Conservation (phyloP, 1,140 invertebrate genomes). For the Drosophila pectinifera region DNA sequence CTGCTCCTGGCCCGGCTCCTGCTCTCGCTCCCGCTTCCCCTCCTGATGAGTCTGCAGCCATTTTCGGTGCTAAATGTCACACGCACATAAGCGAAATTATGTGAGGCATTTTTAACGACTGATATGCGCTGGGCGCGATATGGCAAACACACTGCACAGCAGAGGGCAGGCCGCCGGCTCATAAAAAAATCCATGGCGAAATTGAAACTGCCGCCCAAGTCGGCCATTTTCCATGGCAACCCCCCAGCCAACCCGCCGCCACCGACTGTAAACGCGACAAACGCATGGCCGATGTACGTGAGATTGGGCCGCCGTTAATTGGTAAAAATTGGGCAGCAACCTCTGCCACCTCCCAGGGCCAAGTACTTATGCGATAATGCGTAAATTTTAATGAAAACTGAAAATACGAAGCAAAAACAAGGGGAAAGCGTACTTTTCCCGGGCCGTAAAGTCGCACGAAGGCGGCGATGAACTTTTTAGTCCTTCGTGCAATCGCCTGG, state of each 20-base stretch:
- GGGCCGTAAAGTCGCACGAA: constrained; percentile 63
- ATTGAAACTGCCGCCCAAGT: constrained; percentile 67
- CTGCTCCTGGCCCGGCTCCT: background rate
- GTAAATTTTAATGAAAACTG: constrained; percentile 80
- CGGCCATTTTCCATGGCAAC: constrained; percentile 24
- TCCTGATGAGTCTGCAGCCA: constrained; percentile 22
- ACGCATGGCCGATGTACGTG: constrained; percentile 82
- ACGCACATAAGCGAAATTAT: constrained; percentile 81
- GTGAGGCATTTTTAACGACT: constrained; percentile 81
- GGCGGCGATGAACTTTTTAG: constrained; percentile 7
- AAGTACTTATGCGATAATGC: constrained; percentile 79
- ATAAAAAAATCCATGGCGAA: constrained; percentile 69
- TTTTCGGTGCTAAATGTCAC: constrained; percentile 71
- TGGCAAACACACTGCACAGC: constrained; percentile 49
- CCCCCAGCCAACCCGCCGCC: constrained; percentile 12
- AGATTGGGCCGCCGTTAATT: constrained; percentile 78
- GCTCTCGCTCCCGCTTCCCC: background rate
- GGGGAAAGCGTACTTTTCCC: constrained; percentile 46
- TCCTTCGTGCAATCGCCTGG: constrained; percentile 70
- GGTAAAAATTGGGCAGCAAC: constrained; percentile 75
- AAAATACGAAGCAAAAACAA: constrained; percentile 28
- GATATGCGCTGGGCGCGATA: constrained; percentile 61
- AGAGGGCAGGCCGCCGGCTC: constrained; percentile 43
- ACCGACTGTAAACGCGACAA: constrained; percentile 41
- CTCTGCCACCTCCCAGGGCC: constrained; percentile 28